A percentile compares a stretch with the other conserved stretches of the same genome.
Conservation (phyloP, 2,888 invertebrate genomes). For the Andrena camellia region DNA sequence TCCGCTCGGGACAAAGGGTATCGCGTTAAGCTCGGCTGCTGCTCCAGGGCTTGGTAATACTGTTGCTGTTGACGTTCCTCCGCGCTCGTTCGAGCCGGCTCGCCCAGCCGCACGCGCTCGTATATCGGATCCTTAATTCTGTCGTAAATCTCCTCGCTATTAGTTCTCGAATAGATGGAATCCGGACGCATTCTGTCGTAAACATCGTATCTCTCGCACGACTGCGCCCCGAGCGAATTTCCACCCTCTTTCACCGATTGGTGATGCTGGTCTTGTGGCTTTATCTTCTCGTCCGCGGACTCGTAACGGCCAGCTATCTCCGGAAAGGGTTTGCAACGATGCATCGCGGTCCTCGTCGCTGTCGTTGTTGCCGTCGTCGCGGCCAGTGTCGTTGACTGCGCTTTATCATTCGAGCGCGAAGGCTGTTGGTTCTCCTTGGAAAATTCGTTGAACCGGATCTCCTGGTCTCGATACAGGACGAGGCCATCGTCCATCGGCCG, state of each 20-base stretch:
- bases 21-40: slow-evolving; percentile 74
- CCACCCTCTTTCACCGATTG: neutral
- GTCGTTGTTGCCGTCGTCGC: neutral
- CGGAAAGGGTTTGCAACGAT: slow-evolving; percentile 49
- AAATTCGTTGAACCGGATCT: slow-evolving; percentile 18
- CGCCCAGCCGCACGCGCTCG: slow-evolving; percentile 79
- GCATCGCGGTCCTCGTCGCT: neutral
- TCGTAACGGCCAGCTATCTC: slow-evolving; percentile 59
- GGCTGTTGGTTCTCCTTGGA: slow-evolving; percentile 23
- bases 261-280: slow-evolving; percentile 25
- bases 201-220: slow-evolving; percentile 71
- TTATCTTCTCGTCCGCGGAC: slow-evolving; percentile 37
- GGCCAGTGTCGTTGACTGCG: neutral
- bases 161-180: slow-evolving; percentile 85
- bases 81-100: slow-evolving; percentile 13
- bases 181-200: slow-evolving; percentile 83
- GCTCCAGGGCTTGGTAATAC: slow-evolving; percentile 36
- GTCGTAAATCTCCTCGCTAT: slow-evolving; percentile 83
- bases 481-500: slow-evolving; percentile 23
- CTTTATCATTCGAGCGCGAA: neutral
- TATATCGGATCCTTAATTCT: slow-evolving; percentile 83
- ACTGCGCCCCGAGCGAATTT: slow-evolving; percentile 14
- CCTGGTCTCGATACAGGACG: slow-evolving; percentile 13
- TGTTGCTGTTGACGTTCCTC: slow-evolving; percentile 41
- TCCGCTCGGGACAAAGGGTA: slow-evolving; percentile 82